Evolutionary conservation across 2,113 vertebrate species (phyloP).

Genomic region (Montifringilla adamsi): DNA sequence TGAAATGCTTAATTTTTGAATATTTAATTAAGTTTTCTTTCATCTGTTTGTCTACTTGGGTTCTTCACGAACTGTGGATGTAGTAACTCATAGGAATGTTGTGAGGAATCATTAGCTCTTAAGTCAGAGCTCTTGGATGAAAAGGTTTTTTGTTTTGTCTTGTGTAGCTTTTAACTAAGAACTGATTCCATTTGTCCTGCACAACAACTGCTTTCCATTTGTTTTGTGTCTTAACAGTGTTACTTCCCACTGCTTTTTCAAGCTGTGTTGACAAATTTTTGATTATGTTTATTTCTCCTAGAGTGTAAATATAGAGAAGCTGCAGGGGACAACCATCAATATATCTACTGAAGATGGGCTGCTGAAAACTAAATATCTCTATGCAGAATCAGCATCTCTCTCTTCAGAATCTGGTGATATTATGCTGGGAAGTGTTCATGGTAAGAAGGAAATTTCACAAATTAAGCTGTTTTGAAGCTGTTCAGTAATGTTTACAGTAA

Average conservation of each 20-base stretch:
- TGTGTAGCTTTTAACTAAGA: not conserved
- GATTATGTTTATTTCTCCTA: slow-evolving; percentile 65
- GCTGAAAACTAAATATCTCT: slow-evolving; percentile 88
- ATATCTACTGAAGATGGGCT: slow-evolving; percentile 86
- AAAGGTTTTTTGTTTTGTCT: not conserved
- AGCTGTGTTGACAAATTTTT: not conserved
- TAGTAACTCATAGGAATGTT: not conserved
- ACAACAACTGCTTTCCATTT: not conserved
- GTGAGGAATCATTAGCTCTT: not conserved
- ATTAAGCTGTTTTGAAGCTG: not conserved
- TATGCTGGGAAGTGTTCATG: slow-evolving; percentile 86
- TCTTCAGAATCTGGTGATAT: slow-evolving; percentile 83
- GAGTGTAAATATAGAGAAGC: slow-evolving; percentile 87
- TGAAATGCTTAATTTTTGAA: not conserved
- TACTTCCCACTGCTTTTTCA: not conserved
- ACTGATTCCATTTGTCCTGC: not conserved
- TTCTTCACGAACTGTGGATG: not conserved
- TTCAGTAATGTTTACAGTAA: not conserved
- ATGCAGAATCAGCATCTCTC: slow-evolving; percentile 83
- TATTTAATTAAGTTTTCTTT: not conserved
- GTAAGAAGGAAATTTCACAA: slow-evolving; percentile 72
- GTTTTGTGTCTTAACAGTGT: not conserved
- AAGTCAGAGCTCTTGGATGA: not conserved
- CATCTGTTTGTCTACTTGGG: not conserved
- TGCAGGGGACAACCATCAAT: slow-evolving; percentile 87